phyloP scores from a whole-genome alignment of 2,888 invertebrate genomes.

The Acanthosepion esculentum region DNA sequence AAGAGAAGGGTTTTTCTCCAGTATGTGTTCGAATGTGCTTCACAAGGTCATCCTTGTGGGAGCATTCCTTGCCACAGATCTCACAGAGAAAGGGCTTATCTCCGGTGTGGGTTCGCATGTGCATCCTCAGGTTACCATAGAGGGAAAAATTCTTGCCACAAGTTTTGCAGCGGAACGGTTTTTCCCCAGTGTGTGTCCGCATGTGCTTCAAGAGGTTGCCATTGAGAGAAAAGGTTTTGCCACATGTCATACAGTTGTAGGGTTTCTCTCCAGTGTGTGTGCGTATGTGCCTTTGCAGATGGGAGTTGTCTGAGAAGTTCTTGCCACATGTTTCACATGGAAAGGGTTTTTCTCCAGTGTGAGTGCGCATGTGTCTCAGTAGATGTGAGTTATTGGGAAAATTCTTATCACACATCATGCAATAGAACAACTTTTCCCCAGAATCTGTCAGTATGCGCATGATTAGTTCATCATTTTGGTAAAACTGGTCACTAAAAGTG shows the following conservation, averaged over 20 bases:
- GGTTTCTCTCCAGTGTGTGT: constrained; percentile 40
- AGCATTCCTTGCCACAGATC: neutral
- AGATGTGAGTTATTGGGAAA: constrained; percentile 1
- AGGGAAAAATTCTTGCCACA: neutral
- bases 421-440: constrained; percentile 40
- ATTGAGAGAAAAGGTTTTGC: constrained; percentile 24
- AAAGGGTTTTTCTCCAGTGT: constrained; percentile 24
- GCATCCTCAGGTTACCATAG: neutral
- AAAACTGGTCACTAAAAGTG: neutral
- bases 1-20: neutral
- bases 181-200: constrained; percentile 42
- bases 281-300: constrained; percentile 41
- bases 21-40: neutral
- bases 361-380: constrained; percentile 1
- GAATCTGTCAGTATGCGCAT: neutral
- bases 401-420: constrained; percentile 41
- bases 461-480: neutral
- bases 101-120: neutral
- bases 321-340: constrained; percentile 45
- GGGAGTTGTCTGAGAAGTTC: constrained; percentile 36
- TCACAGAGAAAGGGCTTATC: neutral
- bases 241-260: constrained; percentile 40
- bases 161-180: neutral
- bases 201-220: constrained; percentile 39
- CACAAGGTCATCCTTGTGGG: neutral